Conservation (phyloP, 2,113 vertebrate species). For the Callithrix jacchus region DNA sequence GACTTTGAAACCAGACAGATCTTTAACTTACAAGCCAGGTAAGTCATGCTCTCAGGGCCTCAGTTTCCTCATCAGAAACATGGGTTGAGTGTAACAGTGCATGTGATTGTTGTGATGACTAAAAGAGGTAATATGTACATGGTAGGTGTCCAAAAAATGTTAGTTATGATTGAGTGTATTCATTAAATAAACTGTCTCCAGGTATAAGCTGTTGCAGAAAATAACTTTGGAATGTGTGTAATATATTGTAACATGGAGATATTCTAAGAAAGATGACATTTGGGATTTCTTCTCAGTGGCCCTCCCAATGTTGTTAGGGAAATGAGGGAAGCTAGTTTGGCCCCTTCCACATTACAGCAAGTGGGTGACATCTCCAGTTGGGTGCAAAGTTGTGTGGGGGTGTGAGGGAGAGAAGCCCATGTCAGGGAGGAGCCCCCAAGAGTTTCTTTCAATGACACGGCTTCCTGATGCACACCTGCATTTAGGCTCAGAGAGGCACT, state of each 20-base stretch:
- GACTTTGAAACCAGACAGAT: background rate
- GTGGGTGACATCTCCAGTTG: background rate
- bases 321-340: background rate
- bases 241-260: background rate
- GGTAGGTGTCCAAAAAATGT: background rate
- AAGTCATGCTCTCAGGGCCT: background rate
- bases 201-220: background rate
- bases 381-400: background rate
- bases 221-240: background rate
- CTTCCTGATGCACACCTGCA: background rate
- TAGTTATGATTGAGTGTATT: background rate
- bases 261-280: background rate
- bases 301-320: background rate
- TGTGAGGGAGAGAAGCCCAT: background rate
- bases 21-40: background rate
- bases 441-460: background rate
- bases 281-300: background rate
- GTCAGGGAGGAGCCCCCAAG: no score
- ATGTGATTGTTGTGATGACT: background rate
- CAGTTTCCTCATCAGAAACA: conserved; percentile 15
- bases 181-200: background rate
- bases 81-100: no score
- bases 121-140: background rate
- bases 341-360: background rate
- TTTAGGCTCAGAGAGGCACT: background rate